These are phyloP conservation scores for Meganola albula DNA, from an alignment of 2,888 invertebrate genomes.

Conservation along the genomic window DNA sequence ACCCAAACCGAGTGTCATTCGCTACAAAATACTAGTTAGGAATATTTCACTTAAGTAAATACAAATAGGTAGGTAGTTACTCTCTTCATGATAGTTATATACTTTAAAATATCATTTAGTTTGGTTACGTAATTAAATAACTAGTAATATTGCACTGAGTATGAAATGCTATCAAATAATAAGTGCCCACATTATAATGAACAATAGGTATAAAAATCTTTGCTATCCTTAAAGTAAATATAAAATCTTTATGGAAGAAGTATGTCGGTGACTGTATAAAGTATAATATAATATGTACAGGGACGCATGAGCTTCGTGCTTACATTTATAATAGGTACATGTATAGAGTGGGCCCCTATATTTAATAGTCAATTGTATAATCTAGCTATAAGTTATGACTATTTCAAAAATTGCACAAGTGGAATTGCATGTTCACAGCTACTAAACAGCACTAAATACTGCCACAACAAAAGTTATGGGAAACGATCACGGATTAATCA, in stretches of 20 bases:
- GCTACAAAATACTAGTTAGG: conserved; percentile 62
- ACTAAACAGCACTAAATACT: conserved; percentile 64
- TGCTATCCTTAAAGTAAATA: conserved; percentile 71
- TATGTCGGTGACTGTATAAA: conserved; percentile 51
- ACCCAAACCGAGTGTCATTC: conserved; percentile 70
- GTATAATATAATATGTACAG: conserved; percentile 41
- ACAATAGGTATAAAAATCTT: conserved; percentile 65
- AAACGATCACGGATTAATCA: conserved; percentile 53
- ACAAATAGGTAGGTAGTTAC: conserved; percentile 74
- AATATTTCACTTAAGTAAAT: conserved; percentile 70
- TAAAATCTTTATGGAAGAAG: conserved; percentile 73
- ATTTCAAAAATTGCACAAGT: conserved; percentile 77
- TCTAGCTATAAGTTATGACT: conserved; percentile 76
- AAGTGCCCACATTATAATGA: conserved; percentile 72
- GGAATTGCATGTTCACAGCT: conserved; percentile 76
- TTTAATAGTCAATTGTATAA: conserved; percentile 74
- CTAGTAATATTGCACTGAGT: conserved; percentile 80
- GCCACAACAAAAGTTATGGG: conserved; percentile 53
- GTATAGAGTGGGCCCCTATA: conserved; percentile 73
- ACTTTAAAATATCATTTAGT: conserved; percentile 76
- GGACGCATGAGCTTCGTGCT: conserved; percentile 59
- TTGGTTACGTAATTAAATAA: conserved; percentile 80
- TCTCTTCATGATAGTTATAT: conserved; percentile 70
- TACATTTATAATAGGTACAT: no score
- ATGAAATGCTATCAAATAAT: conserved; percentile 78